phyloP scores from a whole-genome alignment of 2,113 vertebrate genomes.

The Agapornis roseicollis region DNA sequence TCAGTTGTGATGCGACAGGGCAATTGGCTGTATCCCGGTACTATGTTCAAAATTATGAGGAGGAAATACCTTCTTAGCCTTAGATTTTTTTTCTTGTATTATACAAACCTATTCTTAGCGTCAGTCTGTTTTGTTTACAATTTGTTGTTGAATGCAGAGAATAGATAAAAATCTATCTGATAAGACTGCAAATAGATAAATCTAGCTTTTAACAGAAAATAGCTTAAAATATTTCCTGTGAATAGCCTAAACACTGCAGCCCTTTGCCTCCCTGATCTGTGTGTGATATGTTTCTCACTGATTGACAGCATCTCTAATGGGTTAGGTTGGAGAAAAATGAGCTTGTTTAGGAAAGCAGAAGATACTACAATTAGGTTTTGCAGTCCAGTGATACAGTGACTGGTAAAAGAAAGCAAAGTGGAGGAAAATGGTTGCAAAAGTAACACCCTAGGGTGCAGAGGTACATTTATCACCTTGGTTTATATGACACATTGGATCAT shows the following conservation, averaged over 20 bases:
- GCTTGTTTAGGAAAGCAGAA: conserved; percentile 65
- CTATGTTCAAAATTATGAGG: conserved; percentile 32
- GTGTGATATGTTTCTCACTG: background rate
- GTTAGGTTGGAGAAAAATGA: conserved; percentile 55
- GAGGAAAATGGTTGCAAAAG: conserved; percentile 7
- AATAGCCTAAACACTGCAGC: background rate
- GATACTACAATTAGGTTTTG: conserved; percentile 54
- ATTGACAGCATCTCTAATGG: conserved; percentile 61
- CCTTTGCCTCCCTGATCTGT: background rate
- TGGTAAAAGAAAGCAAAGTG: conserved; percentile 7
- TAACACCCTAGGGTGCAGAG: background rate
- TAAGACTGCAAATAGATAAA: background rate
- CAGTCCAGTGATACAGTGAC: background rate
- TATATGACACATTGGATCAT: conserved; percentile 16
- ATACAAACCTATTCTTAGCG: background rate
- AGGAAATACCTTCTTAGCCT: background rate
- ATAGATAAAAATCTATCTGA: background rate
- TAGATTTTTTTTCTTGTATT: background rate
- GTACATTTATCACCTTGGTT: conserved; percentile 52
- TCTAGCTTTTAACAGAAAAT: background rate
- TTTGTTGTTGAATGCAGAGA: background rate
- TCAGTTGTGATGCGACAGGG: conserved; percentile 28
- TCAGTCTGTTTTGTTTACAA: conserved; percentile 45
- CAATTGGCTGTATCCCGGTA: background rate
- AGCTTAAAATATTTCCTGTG: background rate